phyloP scores from a whole-genome alignment of 2,797 vertebrate species.

The Emys orbicularis region DNA sequence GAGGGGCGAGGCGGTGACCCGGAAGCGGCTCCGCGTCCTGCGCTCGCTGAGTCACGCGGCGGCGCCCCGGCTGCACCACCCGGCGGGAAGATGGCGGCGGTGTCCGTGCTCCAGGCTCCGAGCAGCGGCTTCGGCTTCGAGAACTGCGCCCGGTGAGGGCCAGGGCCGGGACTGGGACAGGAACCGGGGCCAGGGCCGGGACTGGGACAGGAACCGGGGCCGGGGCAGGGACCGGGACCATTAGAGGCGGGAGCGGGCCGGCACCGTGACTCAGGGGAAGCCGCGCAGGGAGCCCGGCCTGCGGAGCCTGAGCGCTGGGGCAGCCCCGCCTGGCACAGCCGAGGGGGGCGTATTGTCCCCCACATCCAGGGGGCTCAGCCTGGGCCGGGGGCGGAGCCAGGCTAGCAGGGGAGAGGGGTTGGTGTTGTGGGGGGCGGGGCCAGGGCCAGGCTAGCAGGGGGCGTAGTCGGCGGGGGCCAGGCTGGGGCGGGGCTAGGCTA shows the following conservation, averaged over 20 bases:
- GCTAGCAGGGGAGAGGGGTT: rapidly evolving
- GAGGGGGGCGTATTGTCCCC: rapidly evolving
- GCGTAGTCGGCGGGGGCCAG: background rate
- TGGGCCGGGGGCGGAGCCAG: too few species aligned
- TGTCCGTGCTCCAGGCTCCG: conserved; percentile 77
- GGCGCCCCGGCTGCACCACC: background rate
- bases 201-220: too few species aligned
- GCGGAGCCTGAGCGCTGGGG: too few species aligned
- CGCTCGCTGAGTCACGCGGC: background rate
- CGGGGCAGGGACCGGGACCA: rapidly evolving
- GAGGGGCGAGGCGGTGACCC: background rate
- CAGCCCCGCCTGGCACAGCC: rapidly evolving
- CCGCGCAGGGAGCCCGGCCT: background rate
- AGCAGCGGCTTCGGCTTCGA: conserved; percentile 92
- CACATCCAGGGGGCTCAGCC: too few species aligned
- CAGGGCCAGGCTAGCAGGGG: background rate
- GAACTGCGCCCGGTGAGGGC: conserved; percentile 89
- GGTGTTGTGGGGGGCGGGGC: too few species aligned
- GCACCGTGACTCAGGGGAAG: conserved; percentile 67
- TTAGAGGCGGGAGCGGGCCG: background rate
- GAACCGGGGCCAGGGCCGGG: rapidly evolving
- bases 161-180: rapidly evolving
- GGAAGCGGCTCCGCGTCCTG: background rate
- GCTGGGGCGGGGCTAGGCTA: background rate
- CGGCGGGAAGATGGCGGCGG: conserved; percentile 86